Percentiles rank a stretch among this genome's conserved stretches.
Evolutionary conservation across 2,113 vertebrate species (phyloP).

Genomic region (Catharus fuscescens): DNA sequence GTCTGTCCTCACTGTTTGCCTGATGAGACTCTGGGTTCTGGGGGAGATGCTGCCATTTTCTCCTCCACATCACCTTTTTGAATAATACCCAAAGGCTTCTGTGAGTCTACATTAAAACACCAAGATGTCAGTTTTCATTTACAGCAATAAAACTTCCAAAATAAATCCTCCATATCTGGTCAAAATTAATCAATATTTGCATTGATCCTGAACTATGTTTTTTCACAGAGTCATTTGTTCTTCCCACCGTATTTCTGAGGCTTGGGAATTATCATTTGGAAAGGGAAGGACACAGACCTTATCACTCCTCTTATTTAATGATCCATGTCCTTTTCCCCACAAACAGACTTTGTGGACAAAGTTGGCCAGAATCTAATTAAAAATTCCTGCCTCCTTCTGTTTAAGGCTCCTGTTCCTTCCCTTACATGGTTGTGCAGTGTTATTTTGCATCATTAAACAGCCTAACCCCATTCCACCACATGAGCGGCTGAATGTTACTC

Average conservation of each 20-base stretch:
- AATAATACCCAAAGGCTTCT: background rate
- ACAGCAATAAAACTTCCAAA: background rate
- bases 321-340: background rate
- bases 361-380: background rate
- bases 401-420: background rate
- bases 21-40: background rate
- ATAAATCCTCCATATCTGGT: background rate
- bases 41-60: background rate
- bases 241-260: background rate
- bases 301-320: background rate
- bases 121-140: background rate
- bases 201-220: background rate
- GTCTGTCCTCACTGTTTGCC: background rate
- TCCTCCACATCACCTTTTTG: background rate
- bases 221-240: background rate
- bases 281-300: background rate
- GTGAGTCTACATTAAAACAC: background rate
- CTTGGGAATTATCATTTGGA: background rate
- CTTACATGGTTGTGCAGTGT: accelerated
- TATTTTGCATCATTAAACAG: slow-evolving; percentile 11
- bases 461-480: background rate
- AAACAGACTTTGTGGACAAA: background rate
- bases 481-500: background rate
- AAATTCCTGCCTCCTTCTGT: background rate
- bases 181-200: background rate